Evolutionary conservation across 2,888 invertebrate genomes (phyloP), one percentile per base, ranked within the genome.

Genomic region (Listrodromus nycthemerus): DNA sequence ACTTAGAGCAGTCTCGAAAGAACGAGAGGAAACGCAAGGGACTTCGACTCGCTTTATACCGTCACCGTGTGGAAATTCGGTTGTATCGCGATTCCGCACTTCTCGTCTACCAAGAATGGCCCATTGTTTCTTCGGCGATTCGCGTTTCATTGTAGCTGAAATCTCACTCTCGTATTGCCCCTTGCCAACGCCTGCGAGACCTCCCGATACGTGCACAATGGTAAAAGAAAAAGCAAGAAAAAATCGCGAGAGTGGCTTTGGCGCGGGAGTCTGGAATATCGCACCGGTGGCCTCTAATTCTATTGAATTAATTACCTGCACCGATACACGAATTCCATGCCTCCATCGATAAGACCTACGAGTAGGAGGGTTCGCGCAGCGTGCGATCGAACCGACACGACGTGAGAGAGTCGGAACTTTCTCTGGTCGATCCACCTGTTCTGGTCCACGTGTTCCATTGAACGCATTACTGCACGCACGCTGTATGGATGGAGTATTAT

Each of bases 321-420:
- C 83, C 77, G 83, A 80, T 78, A 74, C 37, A 77, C 71, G 66
- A 78, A 80, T 80, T 80, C 83, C 80, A 61, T 24, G 48, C 52
- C n/a, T 73, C 50, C 77, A 80, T 80, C 80, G 80, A 80, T 84
- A 80, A 21, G 37, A 52, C 45, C 24, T 45, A 67, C 45, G 63
- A 50, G 45, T 52, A 19, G 63, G 65, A 24, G 58, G 16, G 24
- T 16, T 41, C 1, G 41, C 65, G 61, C 74, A 48, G 37, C 63
- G 19, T 3, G 27, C 37, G 67, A 70, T 41, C 41, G 41, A 48
- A 41, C 10, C 61, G 55, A 66, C 65, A 74, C 55, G 30, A 13
- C 76, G 67, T 70, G 81, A 80, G 81, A 84, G 84, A 65, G 81
- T 80, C 69, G 55, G 63, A 84, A 84, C 84, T 84, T 84, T 84